phyloP scores from a whole-genome alignment of 2,888 invertebrate genomes.

The Nomada hirtipes region DNA sequence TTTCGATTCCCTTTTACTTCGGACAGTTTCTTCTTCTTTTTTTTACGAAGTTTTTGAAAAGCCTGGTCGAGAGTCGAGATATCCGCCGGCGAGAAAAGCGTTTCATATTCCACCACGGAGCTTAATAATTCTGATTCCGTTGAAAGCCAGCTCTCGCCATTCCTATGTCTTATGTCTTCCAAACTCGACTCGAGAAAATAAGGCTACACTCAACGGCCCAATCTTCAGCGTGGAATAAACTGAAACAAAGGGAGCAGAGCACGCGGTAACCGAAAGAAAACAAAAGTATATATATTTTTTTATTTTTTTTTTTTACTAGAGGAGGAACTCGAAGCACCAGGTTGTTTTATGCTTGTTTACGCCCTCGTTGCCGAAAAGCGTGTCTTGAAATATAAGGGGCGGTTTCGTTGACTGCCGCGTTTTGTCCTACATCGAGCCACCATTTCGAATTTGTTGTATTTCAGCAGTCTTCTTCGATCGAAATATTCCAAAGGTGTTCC shows the following conservation, averaged over 20 bases:
- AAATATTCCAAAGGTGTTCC: no score
- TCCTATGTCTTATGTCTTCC: constrained; percentile 18
- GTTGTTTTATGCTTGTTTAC: constrained; percentile 37
- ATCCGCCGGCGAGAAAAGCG: neutral
- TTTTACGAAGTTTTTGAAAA: neutral
- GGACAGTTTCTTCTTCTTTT: no score
- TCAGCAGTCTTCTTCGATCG: neutral
- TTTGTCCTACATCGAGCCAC: constrained; percentile 21
- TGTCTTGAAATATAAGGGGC: constrained; percentile 31
- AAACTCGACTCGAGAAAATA: constrained; percentile 33
- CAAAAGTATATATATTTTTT: neutral
- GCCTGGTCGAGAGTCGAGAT: neutral
- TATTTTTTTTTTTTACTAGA: neutral
- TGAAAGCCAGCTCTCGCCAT: constrained; percentile 20
- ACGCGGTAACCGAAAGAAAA: constrained; percentile 6
- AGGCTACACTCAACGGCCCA: constrained; percentile 31
- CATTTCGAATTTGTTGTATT: no score
- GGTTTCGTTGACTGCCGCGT: constrained; percentile 16
- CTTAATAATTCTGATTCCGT: constrained; percentile 48
- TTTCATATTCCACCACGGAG: constrained; percentile 35
- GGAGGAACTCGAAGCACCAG: constrained; percentile 21
- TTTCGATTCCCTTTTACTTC: no score
- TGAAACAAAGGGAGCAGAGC: constrained; percentile 10
- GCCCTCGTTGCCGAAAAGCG: constrained; percentile 37
- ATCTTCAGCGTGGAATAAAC: constrained; percentile 31